Evolutionary conservation across 2,888 invertebrate genomes (phyloP), one percentile per base, ranked within the genome.

Genomic region (Epirrhoe tristata): DNA sequence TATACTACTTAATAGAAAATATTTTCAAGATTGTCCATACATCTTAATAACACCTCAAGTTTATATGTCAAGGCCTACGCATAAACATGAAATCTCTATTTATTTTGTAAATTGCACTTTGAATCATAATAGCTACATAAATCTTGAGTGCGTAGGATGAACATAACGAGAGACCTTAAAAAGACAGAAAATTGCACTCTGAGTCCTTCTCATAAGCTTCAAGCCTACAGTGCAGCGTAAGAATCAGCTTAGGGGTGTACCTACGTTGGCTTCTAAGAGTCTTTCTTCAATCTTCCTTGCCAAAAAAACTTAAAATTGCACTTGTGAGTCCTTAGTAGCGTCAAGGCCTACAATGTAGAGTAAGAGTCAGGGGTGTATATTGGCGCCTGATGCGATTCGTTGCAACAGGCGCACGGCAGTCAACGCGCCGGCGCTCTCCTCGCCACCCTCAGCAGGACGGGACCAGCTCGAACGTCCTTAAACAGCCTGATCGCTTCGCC

Each of bases 401-500:
- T 82, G 82, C 91, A 93, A 81, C 93, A 93, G 93, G 93, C 93
- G 91, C 93, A 93, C 73, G 90, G 92, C 82, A 93, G 93, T 93
- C 93, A 93, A 88, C 93, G 91, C 16, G 85, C 82, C 0, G 89
- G 87, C 0, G 91, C 81, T 0, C 93, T 82, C 24, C 97, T 92
- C n/a, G 96, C 95, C 54, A 96, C 95, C 66, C 96, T 95, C 63
- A 98, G 94, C 62, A 96, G 94, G 57, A 98, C 96, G 63, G 96
- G 95, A 0, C 97, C 97, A 1, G 95, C 95, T 80, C 96, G 95
- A 56, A 97, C 96, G 81, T 96, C 96, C 81, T 97, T 96, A 89
- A 97, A 97, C 74, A 97, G 95, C 70, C 95, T 94, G 75, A 97
- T 96, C 31, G 97, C 97, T 83, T 97, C 96, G 58, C 96, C 95